Base-by-base conservation (phyloP, 2,888 invertebrate species). In the Drosophila anceps region DNA sequence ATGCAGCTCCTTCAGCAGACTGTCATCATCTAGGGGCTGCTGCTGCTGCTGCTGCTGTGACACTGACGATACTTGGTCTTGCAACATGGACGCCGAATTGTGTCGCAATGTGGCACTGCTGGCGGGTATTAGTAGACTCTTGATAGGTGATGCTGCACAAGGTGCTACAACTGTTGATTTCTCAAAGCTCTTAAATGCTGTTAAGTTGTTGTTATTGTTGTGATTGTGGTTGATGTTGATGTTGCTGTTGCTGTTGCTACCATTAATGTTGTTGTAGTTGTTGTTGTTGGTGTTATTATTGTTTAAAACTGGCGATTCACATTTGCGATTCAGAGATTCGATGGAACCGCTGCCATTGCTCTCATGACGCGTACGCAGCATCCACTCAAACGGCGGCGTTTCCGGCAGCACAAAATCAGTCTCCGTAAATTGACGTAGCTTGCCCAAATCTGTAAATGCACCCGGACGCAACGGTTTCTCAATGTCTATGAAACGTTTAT, bases 391-490 rank as follows among this genome's bases (percentile, higher is more conserved):
- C 0, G 97, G 96, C 0, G 95, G 95, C 65, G 95, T 95, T 82
- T 95, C 94, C 18, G 95, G 93, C 79, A 94, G 92, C 67, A 94
- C 93, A 76, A 94, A 93, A 78, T 95, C 94, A 41, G 95, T 94
- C 77, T 94, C 94, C 15, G 93, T 93, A 71, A 92, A 93, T 90
- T 94, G 94, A 53, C 94, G 94, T 55, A 95, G 93, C 90, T 95
- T 95, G n/a, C 94, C 94, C 35, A 94, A 93, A 82, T 96, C 96
- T 8, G 96, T 96, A 92, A 97, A 97, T 1, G 97, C 96, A 46
- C 96, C 97, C 0, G 96, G 95, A 78, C 96, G 96, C 90, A 96
- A 93, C 0, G 96, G 96, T 82, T 96, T 96, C 66, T 95, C 95
- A 54, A 96, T 93, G 61, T 96, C 96, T 48, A 96, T 94, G 58